phyloP scores from a whole-genome alignment of 2,113 vertebrate genomes.

The Mungos mungo region DNA sequence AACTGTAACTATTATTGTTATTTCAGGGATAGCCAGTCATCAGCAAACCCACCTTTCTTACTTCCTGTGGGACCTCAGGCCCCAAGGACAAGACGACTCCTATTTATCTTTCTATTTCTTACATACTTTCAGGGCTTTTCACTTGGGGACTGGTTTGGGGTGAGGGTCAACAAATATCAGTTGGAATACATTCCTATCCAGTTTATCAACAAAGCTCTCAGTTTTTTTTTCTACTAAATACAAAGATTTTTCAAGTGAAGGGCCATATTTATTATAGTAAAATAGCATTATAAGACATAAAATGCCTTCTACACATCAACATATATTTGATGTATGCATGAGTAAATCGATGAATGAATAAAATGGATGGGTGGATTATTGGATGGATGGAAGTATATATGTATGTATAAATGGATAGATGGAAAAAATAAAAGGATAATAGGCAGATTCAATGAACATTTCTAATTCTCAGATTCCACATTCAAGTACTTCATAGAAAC shows the following conservation, averaged over 20 bases:
- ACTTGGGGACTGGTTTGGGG: neutral
- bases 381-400: too few relatives aligned
- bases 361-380: neutral
- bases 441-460: neutral
- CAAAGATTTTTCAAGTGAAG: neutral
- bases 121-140: neutral
- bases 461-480: neutral
- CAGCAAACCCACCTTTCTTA: neutral
- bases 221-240: neutral
- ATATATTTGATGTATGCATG: neutral
- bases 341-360: neutral
- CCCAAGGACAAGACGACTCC: neutral
- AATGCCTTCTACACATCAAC: neutral
- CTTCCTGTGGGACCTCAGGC: neutral
- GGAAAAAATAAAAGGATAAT: neutral
- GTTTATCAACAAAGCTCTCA: neutral
- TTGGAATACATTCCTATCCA: neutral
- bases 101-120: neutral
- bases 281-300: neutral
- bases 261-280: neutral
- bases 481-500: neutral
- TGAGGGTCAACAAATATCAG: neutral
- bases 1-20: neutral
- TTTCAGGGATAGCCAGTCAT: neutral
- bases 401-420: fast-evolving